Evolutionary conservation across 2,888 invertebrate species (phyloP), one percentile per base, ranked within the genome.

Genomic region (Seira musarum): DNA sequence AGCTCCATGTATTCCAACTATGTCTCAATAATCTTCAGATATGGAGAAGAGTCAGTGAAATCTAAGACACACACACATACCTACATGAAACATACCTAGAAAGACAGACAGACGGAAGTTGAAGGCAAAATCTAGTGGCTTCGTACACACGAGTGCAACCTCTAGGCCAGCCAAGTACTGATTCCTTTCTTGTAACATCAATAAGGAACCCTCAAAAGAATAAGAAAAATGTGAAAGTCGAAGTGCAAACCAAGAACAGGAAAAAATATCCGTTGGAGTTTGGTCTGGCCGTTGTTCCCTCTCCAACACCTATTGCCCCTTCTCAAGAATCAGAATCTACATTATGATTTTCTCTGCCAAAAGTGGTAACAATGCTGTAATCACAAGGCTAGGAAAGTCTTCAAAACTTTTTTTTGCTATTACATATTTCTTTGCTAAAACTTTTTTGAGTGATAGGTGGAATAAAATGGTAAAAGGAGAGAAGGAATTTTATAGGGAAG

Each of bases 81-180:
- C 53, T 53, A 53, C 53, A 60, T n/a, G n/a, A n/a, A n/a, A n/a
- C 19, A 60, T 13, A 49, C 49, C 13, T 49, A 60, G 6, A 21
- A 21, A 60, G 60, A 60, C 60, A 60, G 60, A 19, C 60, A 60
- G 60, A 60, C 60, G 22, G 60, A 60, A 60, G 60, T 60, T 60
- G 19, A n/a, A 60, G 53, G 15, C 3, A 15, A 60, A 21, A 21
- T 60, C 60, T 21, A 60, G 21, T 60, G 21, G 22, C 60, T 53
- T 53, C 53, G 6, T 60, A 6, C 13, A 2, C 2, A 60, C 60
- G 21, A 60, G 15, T 60, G 60, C 22, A 21, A 8, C 60, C 60
- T 40, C 40, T 13, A 40, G n/a, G n/a, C n/a, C n/a, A n/a, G n/a
- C n/a, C n/a, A n/a, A n/a, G n/a, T n/a, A n/a, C n/a, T n/a, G n/a